Percentiles rank a stretch among this genome's conserved stretches.
These are phyloP conservation scores for Ophioderma brevispina DNA, from an alignment of 35 echinoderm and acorn worm genomes.

Conservation along the genomic window DNA sequence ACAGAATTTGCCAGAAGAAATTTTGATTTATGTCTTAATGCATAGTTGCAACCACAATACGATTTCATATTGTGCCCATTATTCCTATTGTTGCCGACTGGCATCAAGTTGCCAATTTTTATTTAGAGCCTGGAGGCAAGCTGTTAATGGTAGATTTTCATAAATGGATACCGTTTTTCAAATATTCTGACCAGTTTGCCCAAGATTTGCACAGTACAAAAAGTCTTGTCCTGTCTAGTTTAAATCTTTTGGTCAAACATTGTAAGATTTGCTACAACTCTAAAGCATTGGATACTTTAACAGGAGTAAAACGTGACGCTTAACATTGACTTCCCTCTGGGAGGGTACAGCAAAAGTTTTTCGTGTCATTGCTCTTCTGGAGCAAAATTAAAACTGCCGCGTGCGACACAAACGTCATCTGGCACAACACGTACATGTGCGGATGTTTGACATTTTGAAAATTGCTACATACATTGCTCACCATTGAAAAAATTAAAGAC, in stretches of 20 bases:
- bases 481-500: not conserved
- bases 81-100: not conserved
- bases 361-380: not conserved
- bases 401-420: not conserved
- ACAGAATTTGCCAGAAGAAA: conserved; percentile 1
- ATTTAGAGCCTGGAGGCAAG: not conserved
- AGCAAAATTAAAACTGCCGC: too few species aligned
- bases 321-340: conserved; percentile 5
- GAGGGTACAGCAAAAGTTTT: not conserved
- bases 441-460: not conserved
- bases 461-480: not conserved
- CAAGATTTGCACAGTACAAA: not conserved
- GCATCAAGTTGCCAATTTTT: not conserved
- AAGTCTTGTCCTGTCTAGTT: not conserved
- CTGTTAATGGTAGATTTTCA: conserved; percentile 14
- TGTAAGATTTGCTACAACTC: not conserved
- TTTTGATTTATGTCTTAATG: not conserved
- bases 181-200: not conserved
- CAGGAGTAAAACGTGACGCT: not conserved
- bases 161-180: not conserved
- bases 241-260: not conserved
- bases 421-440: not conserved
- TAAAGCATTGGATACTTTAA: not conserved
- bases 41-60: not conserved
- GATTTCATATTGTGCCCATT: not conserved